Conservation (phyloP, 2,888 invertebrate genomes). For the Calameuta pallipes region DNA sequence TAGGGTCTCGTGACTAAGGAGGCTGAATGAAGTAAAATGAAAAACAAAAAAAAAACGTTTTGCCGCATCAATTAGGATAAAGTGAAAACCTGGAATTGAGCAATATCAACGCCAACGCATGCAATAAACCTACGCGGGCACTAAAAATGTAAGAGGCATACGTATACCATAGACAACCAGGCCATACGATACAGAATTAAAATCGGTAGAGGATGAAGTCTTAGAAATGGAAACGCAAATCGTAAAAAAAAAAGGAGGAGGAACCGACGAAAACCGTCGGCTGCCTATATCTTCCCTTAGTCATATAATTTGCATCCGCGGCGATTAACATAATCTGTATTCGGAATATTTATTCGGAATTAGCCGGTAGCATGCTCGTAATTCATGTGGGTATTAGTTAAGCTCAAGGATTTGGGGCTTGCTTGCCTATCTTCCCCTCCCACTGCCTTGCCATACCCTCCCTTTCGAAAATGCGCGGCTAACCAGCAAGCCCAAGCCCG, state of each 20-base stretch:
- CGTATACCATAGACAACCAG: not conserved
- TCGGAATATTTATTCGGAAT: constrained; percentile 66
- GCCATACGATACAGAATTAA: not conserved
- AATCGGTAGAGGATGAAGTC: not conserved
- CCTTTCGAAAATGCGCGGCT: constrained; percentile 1
- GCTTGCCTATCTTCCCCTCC: constrained; percentile 40
- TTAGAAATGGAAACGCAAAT: not conserved
- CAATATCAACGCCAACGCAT: not conserved
- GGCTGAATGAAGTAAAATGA: not conserved
- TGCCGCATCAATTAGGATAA: not conserved
- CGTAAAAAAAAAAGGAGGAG: not conserved
- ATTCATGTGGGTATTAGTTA: constrained; percentile 64
- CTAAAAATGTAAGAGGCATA: not conserved
- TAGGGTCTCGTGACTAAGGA: not conserved
- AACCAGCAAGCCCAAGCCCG: not conserved
- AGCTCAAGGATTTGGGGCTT: constrained; percentile 62
- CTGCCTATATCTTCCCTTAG: constrained; percentile 31
- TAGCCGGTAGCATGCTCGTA: constrained; percentile 59
- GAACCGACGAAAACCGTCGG: constrained; percentile 4
- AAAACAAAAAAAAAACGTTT: not conserved
- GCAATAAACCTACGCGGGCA: not conserved
- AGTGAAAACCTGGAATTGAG: not conserved
- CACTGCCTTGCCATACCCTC: constrained; percentile 4
- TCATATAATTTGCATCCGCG: constrained; percentile 62
- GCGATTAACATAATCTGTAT: constrained; percentile 66